These are phyloP conservation scores for Dufourea novaeangliae DNA, from an alignment of 1,140 invertebrate genomes.

Conservation along the genomic window DNA sequence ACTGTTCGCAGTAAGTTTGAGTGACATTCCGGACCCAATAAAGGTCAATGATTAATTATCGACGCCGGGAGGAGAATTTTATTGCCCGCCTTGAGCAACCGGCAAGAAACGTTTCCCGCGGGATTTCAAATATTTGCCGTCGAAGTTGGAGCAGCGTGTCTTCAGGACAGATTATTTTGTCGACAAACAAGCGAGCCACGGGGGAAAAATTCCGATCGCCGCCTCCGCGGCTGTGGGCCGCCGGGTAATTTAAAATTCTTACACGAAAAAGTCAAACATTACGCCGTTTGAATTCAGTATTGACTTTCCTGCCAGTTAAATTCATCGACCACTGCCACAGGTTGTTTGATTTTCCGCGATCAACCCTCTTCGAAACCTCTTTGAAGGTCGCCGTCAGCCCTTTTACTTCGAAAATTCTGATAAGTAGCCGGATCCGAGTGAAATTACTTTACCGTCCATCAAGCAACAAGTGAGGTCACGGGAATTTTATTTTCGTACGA, in stretches of 20 bases:
- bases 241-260: constrained; percentile 1
- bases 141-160: not conserved
- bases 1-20: too few relatives aligned
- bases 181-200: not conserved
- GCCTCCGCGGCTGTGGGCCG: too few relatives aligned
- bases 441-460: not conserved
- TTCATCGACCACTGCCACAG: not conserved
- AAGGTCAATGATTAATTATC: constrained; percentile 7
- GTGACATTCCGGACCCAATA: too few relatives aligned
- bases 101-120: not conserved
- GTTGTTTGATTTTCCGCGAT: constrained; percentile 3
- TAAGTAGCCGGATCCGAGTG: not conserved
- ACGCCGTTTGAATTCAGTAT: not conserved
- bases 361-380: not conserved
- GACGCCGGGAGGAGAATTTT: not conserved
- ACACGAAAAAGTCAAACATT: not conserved
- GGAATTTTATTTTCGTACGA: not conserved
- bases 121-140: constrained; percentile 14
- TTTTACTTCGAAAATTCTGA: not conserved
- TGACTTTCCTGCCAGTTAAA: not conserved
- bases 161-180: constrained; percentile 1
- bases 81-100: not conserved
- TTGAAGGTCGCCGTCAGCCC: not conserved
- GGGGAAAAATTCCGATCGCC: not conserved
- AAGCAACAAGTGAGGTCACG: not conserved